These are phyloP conservation scores for Aphelenchoides avenae DNA, from an alignment of 1,140 invertebrate species.

Conservation along the genomic window DNA sequence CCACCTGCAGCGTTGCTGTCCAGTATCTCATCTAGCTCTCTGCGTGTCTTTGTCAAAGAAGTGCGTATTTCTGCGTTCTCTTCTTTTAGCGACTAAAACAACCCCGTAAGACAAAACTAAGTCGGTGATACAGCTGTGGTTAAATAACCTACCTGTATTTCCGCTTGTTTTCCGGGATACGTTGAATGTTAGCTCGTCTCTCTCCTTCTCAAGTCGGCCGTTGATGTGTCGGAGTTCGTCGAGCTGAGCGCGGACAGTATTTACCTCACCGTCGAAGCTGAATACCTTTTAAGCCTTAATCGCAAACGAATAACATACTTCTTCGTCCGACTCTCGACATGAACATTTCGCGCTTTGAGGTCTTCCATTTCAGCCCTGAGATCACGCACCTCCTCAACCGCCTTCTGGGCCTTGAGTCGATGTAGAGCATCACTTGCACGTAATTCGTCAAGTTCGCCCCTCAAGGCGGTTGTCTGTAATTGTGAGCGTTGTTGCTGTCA, in stretches of 20 bases:
- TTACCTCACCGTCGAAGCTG: constrained; percentile 14
- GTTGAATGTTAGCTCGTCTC: constrained; percentile 4
- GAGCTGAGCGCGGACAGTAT: constrained; percentile 11
- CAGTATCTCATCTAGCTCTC: neutral
- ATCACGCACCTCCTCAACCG: constrained; percentile 9
- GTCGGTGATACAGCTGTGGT: too few species aligned
- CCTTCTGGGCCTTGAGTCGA: constrained; percentile 19
- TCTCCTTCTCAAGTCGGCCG: constrained; percentile 5
- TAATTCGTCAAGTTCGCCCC: too few species aligned
- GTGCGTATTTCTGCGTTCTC: constrained; percentile 19
- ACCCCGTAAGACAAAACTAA: constrained; percentile 1
- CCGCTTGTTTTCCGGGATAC: too few species aligned
- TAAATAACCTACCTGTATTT: too few species aligned
- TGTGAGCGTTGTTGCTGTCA: too few species aligned
- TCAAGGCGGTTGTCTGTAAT: too few species aligned
- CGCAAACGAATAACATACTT: constrained; percentile 2
- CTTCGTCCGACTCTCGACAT: constrained; percentile 10
- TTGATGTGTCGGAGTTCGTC: constrained; percentile 10
- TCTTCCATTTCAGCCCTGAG: constrained; percentile 13
- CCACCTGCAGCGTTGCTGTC: constrained; percentile 1
- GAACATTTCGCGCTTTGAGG: constrained; percentile 11
- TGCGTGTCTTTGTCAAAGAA: constrained; percentile 4
- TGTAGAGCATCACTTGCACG: too few species aligned
- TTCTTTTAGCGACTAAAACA: constrained; percentile 12
- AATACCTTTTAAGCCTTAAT: neutral